Evolutionary conservation across 1,140 invertebrate genomes (phyloP), one percentile per base, ranked within the genome.

Genomic region (Philotrypesis tridentata): DNA sequence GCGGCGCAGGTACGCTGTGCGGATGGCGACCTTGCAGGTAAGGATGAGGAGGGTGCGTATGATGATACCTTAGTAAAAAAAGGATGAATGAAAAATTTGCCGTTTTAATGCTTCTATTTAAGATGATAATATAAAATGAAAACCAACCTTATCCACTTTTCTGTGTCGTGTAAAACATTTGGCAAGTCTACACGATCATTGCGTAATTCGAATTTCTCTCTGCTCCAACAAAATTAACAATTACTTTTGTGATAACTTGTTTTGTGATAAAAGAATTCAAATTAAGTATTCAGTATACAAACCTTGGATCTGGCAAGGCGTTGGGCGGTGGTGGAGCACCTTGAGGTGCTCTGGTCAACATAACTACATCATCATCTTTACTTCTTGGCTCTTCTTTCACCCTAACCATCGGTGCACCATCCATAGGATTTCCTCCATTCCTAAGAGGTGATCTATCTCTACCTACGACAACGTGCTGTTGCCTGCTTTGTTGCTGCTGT

Each of bases 371-470:
- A 33, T 95, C 94, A 79, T 95, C 94, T 83, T 94, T 93, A 31
- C 90, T 89, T n/a, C 91, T 91, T 8, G 92, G 94, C 82, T 95
- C 94, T 80, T 95, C 94, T 84, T 95, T 95, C 0, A 95, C 92
- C 2, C 94, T 89, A 27, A 95, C 93, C 25, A 93, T 93, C 3
- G 87, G 86, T 0, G 87, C 86, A 80, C 87, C 89, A n/a, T 89
- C 84, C 43, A 87, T 82, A 25, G 93, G 87, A 27, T 91, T 91
- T 17, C 91, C 91, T 1, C 95, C 95, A 85, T 95, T 95, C 12
- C 95, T 92, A 27, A 96, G 89, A 2, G 96, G 96, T 1, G 95
- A 96, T 60, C 96, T 92, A 79, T 95, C 94, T 2, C 95, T 91
- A 2, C 86, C 81, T 6, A 90, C 85, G 73, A 92, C 21, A 90